These are phyloP conservation scores for Eulithis prunata DNA, from an alignment of 2,888 invertebrate genomes.

Conservation along the genomic window DNA sequence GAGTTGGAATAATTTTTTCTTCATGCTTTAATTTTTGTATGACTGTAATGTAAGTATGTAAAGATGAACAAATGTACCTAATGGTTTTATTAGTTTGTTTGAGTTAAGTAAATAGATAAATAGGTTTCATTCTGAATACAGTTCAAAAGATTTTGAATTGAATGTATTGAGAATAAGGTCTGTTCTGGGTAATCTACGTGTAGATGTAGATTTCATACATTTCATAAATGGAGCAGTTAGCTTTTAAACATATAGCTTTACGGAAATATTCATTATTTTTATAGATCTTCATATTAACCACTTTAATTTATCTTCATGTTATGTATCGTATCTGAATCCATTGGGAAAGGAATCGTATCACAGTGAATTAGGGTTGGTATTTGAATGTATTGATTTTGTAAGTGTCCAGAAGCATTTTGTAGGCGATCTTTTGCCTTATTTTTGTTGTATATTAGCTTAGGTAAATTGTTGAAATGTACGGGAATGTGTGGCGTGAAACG, in stretches of 20 bases:
- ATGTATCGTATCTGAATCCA: constrained; percentile 23
- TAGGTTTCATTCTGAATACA: constrained; percentile 23
- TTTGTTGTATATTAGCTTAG: constrained; percentile 43
- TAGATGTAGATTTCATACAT: constrained; percentile 33
- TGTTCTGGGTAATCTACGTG: constrained; percentile 25
- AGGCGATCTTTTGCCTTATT: constrained; percentile 41
- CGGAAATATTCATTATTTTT: constrained; percentile 38
- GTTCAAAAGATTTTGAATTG: constrained; percentile 15
- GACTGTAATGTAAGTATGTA: constrained; percentile 43
- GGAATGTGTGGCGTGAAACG: constrained; percentile 39
- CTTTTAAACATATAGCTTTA: constrained; percentile 33
- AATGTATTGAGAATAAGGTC: constrained; percentile 23
- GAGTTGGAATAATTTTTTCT: constrained; percentile 68
- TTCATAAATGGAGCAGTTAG: constrained; percentile 30
- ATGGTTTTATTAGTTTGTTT: constrained; percentile 37
- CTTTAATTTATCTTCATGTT: constrained; percentile 31
- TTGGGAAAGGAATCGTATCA: constrained; percentile 16
- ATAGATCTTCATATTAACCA: constrained; percentile 34
- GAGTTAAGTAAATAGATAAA: constrained; percentile 24
- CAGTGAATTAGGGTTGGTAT: constrained; percentile 22
- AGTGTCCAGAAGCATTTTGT: constrained; percentile 40
- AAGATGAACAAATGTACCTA: constrained; percentile 42
- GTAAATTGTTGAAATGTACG: constrained; percentile 42
- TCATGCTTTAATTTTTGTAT: constrained; percentile 80
- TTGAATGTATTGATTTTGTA: constrained; percentile 27